Base-by-base conservation (phyloP, 2,888 invertebrate species). In the Cheilosia vulpina region DNA sequence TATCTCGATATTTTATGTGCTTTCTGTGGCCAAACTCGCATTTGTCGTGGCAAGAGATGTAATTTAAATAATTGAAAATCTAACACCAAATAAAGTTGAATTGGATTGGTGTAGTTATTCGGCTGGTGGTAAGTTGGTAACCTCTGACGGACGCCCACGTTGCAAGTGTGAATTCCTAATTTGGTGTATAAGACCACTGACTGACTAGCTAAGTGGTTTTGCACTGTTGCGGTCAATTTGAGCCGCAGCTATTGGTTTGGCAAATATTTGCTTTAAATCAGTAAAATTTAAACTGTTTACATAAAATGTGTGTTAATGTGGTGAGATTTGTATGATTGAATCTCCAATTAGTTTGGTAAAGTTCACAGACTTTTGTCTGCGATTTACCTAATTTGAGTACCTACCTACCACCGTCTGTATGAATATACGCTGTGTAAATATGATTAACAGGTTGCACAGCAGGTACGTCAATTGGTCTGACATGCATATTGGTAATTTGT, bases 131-230 rank as follows among this genome's bases (percentile, higher is more conserved):
- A 62, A 57, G 57, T 45, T 47, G 77, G 65, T 75, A 72, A 72
- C 76, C 85, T 85, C 72, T 77, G 66, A 52, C 45, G 57, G 81
- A 68, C 85, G 62, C 85, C 81, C 75, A 85, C 85, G 55, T 81
- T 34, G 21, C 9, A 34, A 21, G 43, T 66, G 65, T 13, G 81
- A 76, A 81, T 68, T 62, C 76, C 81, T 85, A 68, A 81, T 85
- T 81, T 76, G 81, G 76, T 43, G 60, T 71, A 75, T 78, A 68
- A 69, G 79, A 69, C 73, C 57, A 79, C 41, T 63, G 47, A 27
- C 41, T 17, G 47, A 21, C 47, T 17, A 27, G 68, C 31, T 31
- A 69, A 79, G 63, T 69, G 79, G 73, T 72, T 72, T 17, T 55
- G 24, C 24, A 6, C 52, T 45, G 62, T 13, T 55, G 65, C 62